Percentiles rank a stretch among this genome's conserved stretches.
Evolutionary conservation across 2,888 invertebrate species (phyloP).

Genomic region (Hofmannophila pseudospretella): DNA sequence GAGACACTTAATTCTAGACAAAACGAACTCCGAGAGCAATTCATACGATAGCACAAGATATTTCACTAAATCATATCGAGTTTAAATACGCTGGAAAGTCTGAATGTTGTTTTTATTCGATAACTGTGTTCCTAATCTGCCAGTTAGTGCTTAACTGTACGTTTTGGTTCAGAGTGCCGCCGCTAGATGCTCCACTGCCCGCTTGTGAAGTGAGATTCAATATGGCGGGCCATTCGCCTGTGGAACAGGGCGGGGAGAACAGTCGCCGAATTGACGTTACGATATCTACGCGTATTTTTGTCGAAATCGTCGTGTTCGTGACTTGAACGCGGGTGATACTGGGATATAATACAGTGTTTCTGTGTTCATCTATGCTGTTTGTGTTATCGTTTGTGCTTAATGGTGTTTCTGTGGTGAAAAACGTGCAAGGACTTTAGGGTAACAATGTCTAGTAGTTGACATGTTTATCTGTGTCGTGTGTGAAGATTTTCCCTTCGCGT

Average conservation of each 20-base stretch:
- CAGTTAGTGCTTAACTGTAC: slow-evolving; percentile 14
- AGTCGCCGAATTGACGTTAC: slow-evolving; percentile 70
- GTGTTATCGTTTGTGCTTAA: slow-evolving; percentile 64
- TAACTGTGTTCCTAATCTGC: no score
- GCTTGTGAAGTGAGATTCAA: slow-evolving; percentile 56
- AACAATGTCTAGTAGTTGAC: slow-evolving; percentile 78
- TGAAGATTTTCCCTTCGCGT: slow-evolving; percentile 78
- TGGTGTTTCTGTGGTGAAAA: slow-evolving; percentile 68
- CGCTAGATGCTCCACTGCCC: slow-evolving; percentile 61
- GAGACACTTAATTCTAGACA: no score
- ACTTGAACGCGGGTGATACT: slow-evolving; percentile 72
- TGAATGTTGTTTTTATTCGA: no score
- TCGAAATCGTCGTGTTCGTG: slow-evolving; percentile 67
- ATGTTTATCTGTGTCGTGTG: slow-evolving; percentile 79
- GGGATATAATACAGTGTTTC: slow-evolving; percentile 66
- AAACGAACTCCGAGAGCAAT: no score
- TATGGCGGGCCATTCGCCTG: slow-evolving; percentile 74
- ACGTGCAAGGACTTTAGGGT: slow-evolving; percentile 73
- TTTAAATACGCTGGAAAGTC: no score
- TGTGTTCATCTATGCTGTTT: slow-evolving; percentile 62
- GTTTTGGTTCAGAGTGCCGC: slow-evolving; percentile 35
- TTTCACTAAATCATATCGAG: no score
- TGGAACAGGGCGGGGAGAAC: slow-evolving; percentile 76
- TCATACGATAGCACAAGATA: no score
- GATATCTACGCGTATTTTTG: slow-evolving; percentile 73